Base-by-base conservation (phyloP, 2,797 vertebrate genomes). In the Dromococcyx pavoninus region DNA sequence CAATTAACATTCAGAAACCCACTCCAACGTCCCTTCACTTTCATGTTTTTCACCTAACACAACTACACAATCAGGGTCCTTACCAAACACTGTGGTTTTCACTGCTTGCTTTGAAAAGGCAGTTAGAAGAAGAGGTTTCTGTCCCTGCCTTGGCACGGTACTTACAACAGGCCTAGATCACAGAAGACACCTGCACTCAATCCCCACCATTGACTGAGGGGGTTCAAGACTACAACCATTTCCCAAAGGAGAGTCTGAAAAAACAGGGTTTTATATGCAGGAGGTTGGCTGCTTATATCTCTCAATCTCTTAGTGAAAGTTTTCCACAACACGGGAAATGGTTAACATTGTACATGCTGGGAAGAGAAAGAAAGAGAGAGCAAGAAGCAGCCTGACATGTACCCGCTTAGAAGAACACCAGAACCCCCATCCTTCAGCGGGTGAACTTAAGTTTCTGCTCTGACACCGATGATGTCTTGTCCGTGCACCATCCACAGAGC, bases 1-100 rank as follows among this genome's bases (percentile, higher is more conserved):
- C 35, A 92, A 73, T 87, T 82, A 94, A 11, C 56, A 95, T 85
- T 90, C 88, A 79, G 60, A 91, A 95, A 93, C 86, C 88, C 82
- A 94, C 95, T 88, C 85, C n/a, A 84, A 88, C 51, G 81, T 86
- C 64, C 76, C 56, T 94, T 73, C 86, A 84, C 51, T 73, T 91
- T 93, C 60, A 37, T 84, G 60, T 76, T 93, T 93, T 91, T 93
- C 88, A 86, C 83, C 90, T 84, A 86, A 73, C 48, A 90, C 88
- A 95, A 86, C 91, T 93, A 95, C 89, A 70, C n/a, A 75, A 70
- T 57, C 71, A 75, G 51, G 62, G 33, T 32, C 77, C 86, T 87
- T 87, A 60, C 73, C 61, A 91, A 93, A 74, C 33, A 71, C 71
- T 1, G 1, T 37, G 32, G 25, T 35, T 95, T 91, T 69, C 57